Base-by-base conservation (phyloP, 2,888 invertebrate species). In the Drosophila testacea region DNA sequence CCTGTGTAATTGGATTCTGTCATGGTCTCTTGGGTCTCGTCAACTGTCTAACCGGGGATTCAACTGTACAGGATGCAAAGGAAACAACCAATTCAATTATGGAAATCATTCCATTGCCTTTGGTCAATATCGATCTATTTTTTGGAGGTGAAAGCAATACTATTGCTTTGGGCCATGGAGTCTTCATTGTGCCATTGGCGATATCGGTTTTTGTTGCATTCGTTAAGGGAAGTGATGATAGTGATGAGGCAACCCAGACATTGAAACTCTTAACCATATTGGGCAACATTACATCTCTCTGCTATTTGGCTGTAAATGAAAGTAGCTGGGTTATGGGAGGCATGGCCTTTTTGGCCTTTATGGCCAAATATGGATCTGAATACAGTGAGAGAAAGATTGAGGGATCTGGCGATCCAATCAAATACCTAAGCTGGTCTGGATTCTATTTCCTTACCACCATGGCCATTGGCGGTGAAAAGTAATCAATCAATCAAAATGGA, bases 231-330 rank as follows among this genome's bases (percentile, higher is more conserved):
- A 63, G 59, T 0, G 78, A 69, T 0, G 32, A 16, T 16, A 16
- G 16, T 1, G 16, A 42, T 0, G 74, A 57, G 0, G 52, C 69
- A 0, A 6, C 65, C 4, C 59, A 79, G 0, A 86, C 85, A 0
- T 57, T 86, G 0, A 89, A 77, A 59, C 77, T 84, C 1, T 64
- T 91, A 0, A 89, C 91, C 16, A 52, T 86, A 0, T 36, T 91
- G 76, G 91, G 91, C 10, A 91, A 91, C 41, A 72, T 90, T 1
- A 82, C 90, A 0, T 89, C 91, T 0, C 59, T 91, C 5, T 11
- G 76, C 6, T 91, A 81, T 39, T 65, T 90, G 60, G 75, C 90
- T 1, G 64, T 89, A 11, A 91, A 90, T 54, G 90, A 90, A 51
- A 69, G 62, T 48, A 88, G 85, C 67, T 55, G 34, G 41, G 11